These are phyloP conservation scores for Pygmarrhopalites habei DNA, from an alignment of 1,140 invertebrate species.

Conservation along the genomic window DNA sequence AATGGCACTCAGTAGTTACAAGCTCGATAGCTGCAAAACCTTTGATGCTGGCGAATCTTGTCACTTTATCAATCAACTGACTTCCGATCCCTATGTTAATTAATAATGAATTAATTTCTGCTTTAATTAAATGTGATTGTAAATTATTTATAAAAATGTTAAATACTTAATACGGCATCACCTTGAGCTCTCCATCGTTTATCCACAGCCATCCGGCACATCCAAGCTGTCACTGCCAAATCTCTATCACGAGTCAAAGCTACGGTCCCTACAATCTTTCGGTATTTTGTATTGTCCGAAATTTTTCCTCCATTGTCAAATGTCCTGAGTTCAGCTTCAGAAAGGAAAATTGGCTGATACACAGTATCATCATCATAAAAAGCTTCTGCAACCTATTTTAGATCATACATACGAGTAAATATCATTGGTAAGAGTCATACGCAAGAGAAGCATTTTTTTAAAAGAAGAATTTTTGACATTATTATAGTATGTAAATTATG, in stretches of 20 bases:
- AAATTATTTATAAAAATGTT: constrained; percentile 33
- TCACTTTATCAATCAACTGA: constrained; percentile 43
- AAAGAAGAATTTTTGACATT: too few species aligned
- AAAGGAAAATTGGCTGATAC: constrained; percentile 38
- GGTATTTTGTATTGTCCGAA: constrained; percentile 5
- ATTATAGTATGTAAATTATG: too few species aligned
- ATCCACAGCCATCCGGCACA: constrained; percentile 49
- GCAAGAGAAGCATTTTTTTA: constrained; percentile 46
- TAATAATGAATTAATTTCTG: neutral
- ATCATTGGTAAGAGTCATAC: constrained; percentile 43
- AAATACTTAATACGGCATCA: too few species aligned
- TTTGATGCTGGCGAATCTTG: constrained; percentile 47
- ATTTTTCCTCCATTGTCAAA: constrained; percentile 19
- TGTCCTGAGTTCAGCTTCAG: constrained; percentile 31
- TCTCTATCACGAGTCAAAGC: constrained; percentile 46
- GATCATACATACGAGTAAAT: constrained; percentile 39
- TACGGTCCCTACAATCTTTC: constrained; percentile 47
- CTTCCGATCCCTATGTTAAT: constrained; percentile 45
- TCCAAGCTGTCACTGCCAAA: constrained; percentile 48
- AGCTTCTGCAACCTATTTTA: constrained; percentile 42
- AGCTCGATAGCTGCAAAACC: constrained; percentile 48
- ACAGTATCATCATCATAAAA: constrained; percentile 43
- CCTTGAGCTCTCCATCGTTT: constrained; percentile 46
- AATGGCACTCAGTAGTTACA: constrained; percentile 50
- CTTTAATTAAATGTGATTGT: neutral